Base-by-base conservation (phyloP, 2,888 invertebrate species). In the Drosophila picticornis region DNA sequence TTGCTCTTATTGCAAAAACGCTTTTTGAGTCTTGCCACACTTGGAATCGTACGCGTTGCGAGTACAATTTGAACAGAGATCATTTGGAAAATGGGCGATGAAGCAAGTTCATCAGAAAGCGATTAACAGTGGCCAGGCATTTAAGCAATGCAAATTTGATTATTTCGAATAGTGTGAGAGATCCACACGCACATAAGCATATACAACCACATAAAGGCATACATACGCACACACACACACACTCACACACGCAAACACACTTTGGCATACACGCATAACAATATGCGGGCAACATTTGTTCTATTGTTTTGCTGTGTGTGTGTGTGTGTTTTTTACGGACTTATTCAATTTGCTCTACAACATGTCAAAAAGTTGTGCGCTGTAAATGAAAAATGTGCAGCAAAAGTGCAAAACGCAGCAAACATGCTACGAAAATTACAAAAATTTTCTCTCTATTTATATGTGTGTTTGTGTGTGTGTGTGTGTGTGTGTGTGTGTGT, bases 321-420 rank as follows among this genome's bases (percentile, higher is more conserved):
- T 50, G 50, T n/a, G 29, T 29, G 29, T 34, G 25, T 61, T 69
- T 62, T 72, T 40, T 73, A 58, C 67, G 73, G 84, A 88, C 84
- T 85, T 85, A 85, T 85, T 85, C 84, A 85, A 85, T 85, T 85
- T 85, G 88, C 88, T 79, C 83, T 77, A 80, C 90, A 85, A 85
- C 84, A 85, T 85, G 84, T 85, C 84, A 85, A 85, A 85, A 85
- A 85, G 90, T 85, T 85, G 82, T 84, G 75, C 73, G 83, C 85
- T 69, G 69, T 77, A 87, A 80, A 85, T 85, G 90, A 85, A 90
- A 89, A 85, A 85, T 85, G 85, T 85, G 83, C 75, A 82, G 65
- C 50, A 85, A 85, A 88, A 85, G 90, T 90, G 90, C 85, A 85
- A 89, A 85, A 84, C 85, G 90, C 90, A 89, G 90, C 90, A 85